Conservation (phyloP, 2,113 vertebrate genomes). For the Redunca redunca region DNA sequence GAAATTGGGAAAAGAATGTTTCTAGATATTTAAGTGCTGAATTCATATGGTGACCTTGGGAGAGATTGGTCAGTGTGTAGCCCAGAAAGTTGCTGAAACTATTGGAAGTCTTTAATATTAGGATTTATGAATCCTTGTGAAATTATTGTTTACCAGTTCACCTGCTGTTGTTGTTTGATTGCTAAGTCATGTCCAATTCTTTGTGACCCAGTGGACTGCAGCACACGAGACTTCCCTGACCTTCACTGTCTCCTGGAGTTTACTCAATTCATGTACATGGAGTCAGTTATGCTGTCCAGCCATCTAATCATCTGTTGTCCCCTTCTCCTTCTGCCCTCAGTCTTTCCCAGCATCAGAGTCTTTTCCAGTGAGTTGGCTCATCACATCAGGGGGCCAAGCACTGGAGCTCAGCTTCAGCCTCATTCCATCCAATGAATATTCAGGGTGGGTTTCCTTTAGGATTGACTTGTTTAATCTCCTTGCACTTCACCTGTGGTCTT, state of each 20-base stretch:
- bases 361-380: neutral
- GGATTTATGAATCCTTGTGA: neutral
- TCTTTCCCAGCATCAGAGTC: neutral
- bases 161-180: rapidly evolving
- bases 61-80: neutral
- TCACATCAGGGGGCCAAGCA: neutral
- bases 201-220: neutral
- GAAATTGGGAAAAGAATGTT: neutral
- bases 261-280: neutral
- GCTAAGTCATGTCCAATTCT: neutral
- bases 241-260: neutral
- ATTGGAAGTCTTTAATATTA: neutral
- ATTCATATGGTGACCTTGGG: neutral
- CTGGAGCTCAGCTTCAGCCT: neutral
- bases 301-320: neutral
- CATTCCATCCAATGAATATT: neutral
- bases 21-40: neutral
- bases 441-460: neutral
- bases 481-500: neutral
- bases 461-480: neutral
- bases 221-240: neutral
- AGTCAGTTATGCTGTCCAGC: neutral
- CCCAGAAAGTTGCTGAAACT: neutral
- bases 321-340: neutral
- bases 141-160: neutral